These are phyloP conservation scores for Hylia prasina DNA, from an alignment of 2,113 vertebrate species.

Conservation along the genomic window DNA sequence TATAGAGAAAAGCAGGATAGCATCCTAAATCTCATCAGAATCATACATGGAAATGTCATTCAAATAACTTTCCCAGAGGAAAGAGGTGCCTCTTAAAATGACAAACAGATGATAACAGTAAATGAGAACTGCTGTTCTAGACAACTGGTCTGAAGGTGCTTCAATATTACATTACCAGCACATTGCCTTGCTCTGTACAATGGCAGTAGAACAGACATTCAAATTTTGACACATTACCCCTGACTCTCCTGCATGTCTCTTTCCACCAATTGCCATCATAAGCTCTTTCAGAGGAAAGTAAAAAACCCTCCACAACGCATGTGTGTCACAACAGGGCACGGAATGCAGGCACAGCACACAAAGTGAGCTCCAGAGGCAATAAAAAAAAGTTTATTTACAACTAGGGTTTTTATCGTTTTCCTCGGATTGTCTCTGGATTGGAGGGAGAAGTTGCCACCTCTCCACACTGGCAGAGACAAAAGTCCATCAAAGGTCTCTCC, in stretches of 20 bases:
- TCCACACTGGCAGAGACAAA: no score
- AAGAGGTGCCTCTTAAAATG: not conserved
- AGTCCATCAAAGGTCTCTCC: no score
- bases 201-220: not conserved
- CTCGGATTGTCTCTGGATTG: no score
- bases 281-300: not conserved
- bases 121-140: not conserved
- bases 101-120: accelerated
- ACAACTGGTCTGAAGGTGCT: not conserved
- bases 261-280: not conserved
- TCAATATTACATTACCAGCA: not conserved
- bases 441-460: no score
- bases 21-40: not conserved
- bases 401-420: no score
- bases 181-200: not conserved
- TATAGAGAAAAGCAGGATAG: not conserved
- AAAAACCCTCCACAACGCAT: not conserved
- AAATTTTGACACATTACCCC: not conserved
- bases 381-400: no score
- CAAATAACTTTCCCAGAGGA: not conserved
- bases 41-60: not conserved
- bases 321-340: no score
- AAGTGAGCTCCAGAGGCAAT: no score
- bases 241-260: not conserved
- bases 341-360: no score